Conservation (phyloP, 2,888 invertebrate species). For the Anticlea derivata region DNA sequence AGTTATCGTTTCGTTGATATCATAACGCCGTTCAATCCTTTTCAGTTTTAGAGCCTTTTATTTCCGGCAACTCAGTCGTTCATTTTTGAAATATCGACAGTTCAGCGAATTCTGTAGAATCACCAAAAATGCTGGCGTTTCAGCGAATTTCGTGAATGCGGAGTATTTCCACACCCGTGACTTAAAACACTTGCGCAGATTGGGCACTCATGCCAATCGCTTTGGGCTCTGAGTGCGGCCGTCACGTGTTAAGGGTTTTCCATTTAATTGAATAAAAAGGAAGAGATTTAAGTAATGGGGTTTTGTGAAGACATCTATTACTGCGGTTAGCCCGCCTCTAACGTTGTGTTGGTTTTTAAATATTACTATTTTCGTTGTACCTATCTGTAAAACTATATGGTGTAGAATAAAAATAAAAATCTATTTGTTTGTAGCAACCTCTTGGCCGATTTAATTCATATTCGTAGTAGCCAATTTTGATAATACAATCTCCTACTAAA, state of each 20-base stretch:
- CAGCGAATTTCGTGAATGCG: constrained; percentile 33
- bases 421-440: too few relatives aligned
- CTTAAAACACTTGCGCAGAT: constrained; percentile 32
- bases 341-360: too few relatives aligned
- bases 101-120: constrained; percentile 1
- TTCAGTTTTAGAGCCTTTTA: not conserved
- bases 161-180: constrained; percentile 38
- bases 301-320: too few relatives aligned
- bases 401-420: too few relatives aligned
- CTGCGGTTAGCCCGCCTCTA: too few relatives aligned
- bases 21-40: too few relatives aligned
- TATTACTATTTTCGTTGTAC: too few relatives aligned
- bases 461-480: too few relatives aligned
- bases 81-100: constrained; percentile 29
- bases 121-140: not conserved
- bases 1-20: too few relatives aligned
- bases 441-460: too few relatives aligned
- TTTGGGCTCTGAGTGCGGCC: constrained; percentile 65
- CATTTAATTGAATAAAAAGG: constrained; percentile 53
- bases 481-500: too few relatives aligned
- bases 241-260: constrained; percentile 66
- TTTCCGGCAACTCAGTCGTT: constrained; percentile 2
- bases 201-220: constrained; percentile 60
- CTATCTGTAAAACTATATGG: too few relatives aligned
- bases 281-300: not conserved